A percentile compares a stretch with the other conserved stretches of the same genome.
Conservation (phyloP, 2,888 invertebrate genomes). For the Anthrax anthrax region DNA sequence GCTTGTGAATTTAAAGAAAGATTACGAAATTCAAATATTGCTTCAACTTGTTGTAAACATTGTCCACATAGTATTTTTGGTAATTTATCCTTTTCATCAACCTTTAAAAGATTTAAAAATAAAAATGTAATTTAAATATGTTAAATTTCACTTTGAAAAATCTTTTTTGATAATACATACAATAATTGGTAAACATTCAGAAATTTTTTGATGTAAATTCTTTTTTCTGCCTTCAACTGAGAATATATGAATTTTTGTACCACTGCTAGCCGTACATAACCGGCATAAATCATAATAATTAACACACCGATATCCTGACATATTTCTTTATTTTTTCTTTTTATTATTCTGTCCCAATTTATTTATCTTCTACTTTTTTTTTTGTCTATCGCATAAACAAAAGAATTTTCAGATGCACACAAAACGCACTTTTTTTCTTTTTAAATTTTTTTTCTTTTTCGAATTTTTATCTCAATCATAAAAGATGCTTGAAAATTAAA, state of each 20-base stretch:
- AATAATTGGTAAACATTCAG: slow-evolving; percentile 46
- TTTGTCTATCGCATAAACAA: no score
- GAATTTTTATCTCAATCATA: no score
- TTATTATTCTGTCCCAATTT: no score
- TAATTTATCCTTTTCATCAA: slow-evolving; percentile 50
- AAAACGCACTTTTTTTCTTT: no score
- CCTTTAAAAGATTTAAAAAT: slow-evolving; percentile 29
- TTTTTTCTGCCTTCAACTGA: slow-evolving; percentile 49
- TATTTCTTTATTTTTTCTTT: slow-evolving; percentile 16
- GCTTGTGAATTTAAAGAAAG: slow-evolving; percentile 49
- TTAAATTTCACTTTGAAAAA: no score
- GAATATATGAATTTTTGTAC: slow-evolving; percentile 50
- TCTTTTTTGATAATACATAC: slow-evolving; percentile 28
- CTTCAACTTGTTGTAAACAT: slow-evolving; percentile 47
- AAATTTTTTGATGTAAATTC: slow-evolving; percentile 49
- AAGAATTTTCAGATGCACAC: no score
- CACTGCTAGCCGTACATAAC: slow-evolving; percentile 50
- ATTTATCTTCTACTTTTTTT: no score
- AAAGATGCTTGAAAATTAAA: no score
- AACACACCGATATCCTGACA: slow-evolving; percentile 54
- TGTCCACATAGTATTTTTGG: slow-evolving; percentile 53
- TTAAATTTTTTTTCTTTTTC: no score
- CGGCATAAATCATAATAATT: slow-evolving; percentile 58
- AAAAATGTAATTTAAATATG: neutral
- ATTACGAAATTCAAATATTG: slow-evolving; percentile 45